Evolutionary conservation across 2,888 invertebrate genomes (phyloP), one percentile per base, ranked within the genome.

Genomic region (Aleiodes leptofemur): DNA sequence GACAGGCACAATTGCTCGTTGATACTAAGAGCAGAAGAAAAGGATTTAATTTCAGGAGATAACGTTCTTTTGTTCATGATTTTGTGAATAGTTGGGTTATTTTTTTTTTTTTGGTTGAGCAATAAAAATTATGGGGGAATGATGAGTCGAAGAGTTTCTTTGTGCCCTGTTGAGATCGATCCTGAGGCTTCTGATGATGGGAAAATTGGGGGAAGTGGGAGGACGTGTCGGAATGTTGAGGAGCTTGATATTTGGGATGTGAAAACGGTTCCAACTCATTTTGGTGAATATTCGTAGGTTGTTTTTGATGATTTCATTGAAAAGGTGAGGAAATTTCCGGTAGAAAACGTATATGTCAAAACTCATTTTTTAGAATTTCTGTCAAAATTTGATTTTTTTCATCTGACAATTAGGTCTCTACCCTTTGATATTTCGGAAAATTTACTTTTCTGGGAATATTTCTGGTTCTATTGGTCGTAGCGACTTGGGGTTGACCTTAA

Each of bases 1-100:
- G 95, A 75, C 96, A 96, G 87, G 96, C 96, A 0, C 95, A 96
- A 85, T 89, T 96, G 23, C 95, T 96, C 61, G 93, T 96, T 3
- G 96, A 96, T 87, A 94, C 96, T 7, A 96, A 96, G 86, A 94
- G 94, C 79, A 91, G 96, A 50, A 91, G 96, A 68, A 96, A 95
- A 87, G 94, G 94, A 6, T 93, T 94, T 83, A 79, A 80, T 53
- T 84, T 89, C 4, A 86, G 83, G 77, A 83, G 86, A 86, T 89
- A 79, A 82, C 66, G 61, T 14, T 68, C 68, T 68, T 51, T 51
- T 68, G 68, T 68, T 68, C 31, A 13, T 14, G 4, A 4, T n/a
- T 11, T 50, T 29, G n/a, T 50, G 14, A 31, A 61, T n/a, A 14
- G 14, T 64, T 16, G 14, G 38, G 11, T 31, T 57, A 13, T 57